Evolutionary conservation across 37 sponge, comb jelly and placozoan genomes (phyloP).

Genomic region (Bolinopsis microptera): DNA sequence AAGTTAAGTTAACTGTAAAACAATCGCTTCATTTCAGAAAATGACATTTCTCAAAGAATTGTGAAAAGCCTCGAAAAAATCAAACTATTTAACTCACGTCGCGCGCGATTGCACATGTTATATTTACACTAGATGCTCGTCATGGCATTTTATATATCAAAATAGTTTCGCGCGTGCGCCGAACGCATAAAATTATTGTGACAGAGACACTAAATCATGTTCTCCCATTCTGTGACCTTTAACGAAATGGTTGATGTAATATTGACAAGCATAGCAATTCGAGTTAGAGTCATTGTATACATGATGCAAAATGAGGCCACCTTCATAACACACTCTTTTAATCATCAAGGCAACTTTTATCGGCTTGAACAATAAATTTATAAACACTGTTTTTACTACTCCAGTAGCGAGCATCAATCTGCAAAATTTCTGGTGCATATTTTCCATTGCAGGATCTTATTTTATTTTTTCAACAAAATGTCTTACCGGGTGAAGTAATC

Average conservation of each 20-base stretch:
- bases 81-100: too few relatives aligned
- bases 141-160: background rate
- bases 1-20: too few relatives aligned
- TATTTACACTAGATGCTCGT: slow-evolving; percentile 12
- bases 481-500: slow-evolving; percentile 79
- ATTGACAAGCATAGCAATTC: background rate
- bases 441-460: too few relatives aligned
- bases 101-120: too few relatives aligned
- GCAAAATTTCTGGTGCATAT: too few relatives aligned
- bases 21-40: too few relatives aligned
- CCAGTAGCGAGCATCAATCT: too few relatives aligned
- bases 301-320: background rate
- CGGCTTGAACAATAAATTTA: background rate
- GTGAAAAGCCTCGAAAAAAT: too few relatives aligned
- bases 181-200: background rate
- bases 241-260: background rate
- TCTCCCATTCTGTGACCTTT: background rate
- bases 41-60: too few relatives aligned
- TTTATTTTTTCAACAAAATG: too few relatives aligned
- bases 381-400: too few relatives aligned
- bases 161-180: background rate
- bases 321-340: slow-evolving; percentile 17
- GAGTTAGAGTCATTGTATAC: background rate
- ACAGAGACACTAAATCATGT: background rate
- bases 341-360: background rate